Evolutionary conservation across 1,140 invertebrate genomes (phyloP), one percentile per base, ranked within the genome.

Genomic region (Trachymyrmex cornetzi): DNA sequence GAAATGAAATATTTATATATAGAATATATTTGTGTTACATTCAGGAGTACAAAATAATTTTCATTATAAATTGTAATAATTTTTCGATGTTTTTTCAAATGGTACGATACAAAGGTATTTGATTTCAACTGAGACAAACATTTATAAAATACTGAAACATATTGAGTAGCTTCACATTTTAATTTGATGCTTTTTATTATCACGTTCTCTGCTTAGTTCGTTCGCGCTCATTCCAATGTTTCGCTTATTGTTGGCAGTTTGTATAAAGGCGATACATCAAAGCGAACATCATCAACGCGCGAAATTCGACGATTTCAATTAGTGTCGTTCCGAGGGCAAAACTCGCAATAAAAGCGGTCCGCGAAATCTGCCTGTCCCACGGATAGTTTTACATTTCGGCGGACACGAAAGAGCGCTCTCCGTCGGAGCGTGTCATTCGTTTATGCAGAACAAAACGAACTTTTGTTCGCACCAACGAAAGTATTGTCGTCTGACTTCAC

Each of bases 291-390:
- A 87, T 77, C 87, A 81, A 34, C 63, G 53, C 77, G 61, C 61
- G 86, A 88, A 88, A 75, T 88, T 88, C 86, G 86, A 84, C 63
- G 80, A 89, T 88, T 89, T 91, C 89, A 90, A 90, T 91, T 91
- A 91, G 85, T 86, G 74, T 90, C 87, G 72, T 90, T 91, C 64
- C 75, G 82, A 69, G 34, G 77, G 85, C 63, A 90, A 91, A 91
- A 72, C 82, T 81, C 86, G 88, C 86, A 90, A 91, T 91, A 90
- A 91, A 91, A 91, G 90, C 88, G 80, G 88, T 82, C 77, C 86
- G 88, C 81, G 64, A 88, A 89, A 81, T 80, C 84, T 72, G 59
- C 77, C 84, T 72, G 81, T 88, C 75, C 74, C 77, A 48, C 72
- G 50, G 64, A 81, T 79, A 88, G 86, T 89, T 89, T 91, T 79